These are phyloP conservation scores for Drosophila murphyi DNA, from an alignment of 1,140 invertebrate genomes.

Conservation along the genomic window DNA sequence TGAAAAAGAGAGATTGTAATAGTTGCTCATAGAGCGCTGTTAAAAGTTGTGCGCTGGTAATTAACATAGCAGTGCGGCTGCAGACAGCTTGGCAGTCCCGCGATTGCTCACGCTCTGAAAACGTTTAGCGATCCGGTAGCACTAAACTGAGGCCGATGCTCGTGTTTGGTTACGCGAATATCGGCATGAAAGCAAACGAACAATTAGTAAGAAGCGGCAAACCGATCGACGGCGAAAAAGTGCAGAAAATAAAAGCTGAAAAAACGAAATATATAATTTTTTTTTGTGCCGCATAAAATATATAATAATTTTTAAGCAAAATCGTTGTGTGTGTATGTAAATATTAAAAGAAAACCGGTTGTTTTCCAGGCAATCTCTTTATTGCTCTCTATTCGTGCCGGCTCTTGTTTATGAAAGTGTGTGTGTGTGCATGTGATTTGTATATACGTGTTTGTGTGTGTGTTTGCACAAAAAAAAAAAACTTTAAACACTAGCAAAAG, in stretches of 20 bases:
- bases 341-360: conserved; percentile 60
- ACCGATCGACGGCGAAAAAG: conserved; percentile 22
- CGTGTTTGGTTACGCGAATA: conserved; percentile 62
- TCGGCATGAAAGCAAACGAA: conserved; percentile 57
- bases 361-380: conserved; percentile 22
- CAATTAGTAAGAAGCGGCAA: conserved; percentile 43
- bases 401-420: conserved; percentile 58
- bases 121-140: conserved; percentile 55
- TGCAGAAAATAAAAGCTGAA: conserved; percentile 25
- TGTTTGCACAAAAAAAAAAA: conserved; percentile 28
- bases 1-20: background rate
- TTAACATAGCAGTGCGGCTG: conserved; percentile 2
- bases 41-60: conserved; percentile 18
- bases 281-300: conserved; percentile 24
- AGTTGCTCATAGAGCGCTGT: conserved; percentile 15
- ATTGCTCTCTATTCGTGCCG: conserved; percentile 50
- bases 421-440: conserved; percentile 25
- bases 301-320: conserved; percentile 21
- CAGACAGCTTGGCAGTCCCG: conserved; percentile 23
- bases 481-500: conserved; percentile 30
- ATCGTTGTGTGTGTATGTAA: conserved; percentile 38
- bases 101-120: conserved; percentile 1
- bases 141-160: conserved; percentile 29
- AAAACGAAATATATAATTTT: conserved; percentile 23
- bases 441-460: conserved; percentile 32